Evolutionary conservation across 2,797 vertebrate species (phyloP), one percentile per base, ranked within the genome.

Genomic region (Erpetoichthys calabaricus): DNA sequence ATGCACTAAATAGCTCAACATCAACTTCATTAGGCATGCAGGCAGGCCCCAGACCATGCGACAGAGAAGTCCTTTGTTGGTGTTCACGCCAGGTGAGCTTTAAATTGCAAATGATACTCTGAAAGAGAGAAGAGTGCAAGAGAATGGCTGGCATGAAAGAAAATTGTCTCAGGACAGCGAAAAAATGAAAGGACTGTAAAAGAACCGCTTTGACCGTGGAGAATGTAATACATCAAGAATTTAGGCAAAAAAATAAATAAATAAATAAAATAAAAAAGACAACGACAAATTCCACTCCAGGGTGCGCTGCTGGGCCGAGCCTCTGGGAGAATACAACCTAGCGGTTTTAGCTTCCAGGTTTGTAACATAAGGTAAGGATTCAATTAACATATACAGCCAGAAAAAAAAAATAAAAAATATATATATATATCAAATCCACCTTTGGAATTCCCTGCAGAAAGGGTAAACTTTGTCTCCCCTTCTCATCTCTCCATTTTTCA

Each of bases 21-120:
- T 92, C 91, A 89, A 91, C 85, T 89, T 92, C 91, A 90, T 91
- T 91, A 79, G 84, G 90, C 89, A 89, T 89, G 90, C 86, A 81
- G 86, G 84, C 86, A 82, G 72, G 85, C 82, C 78, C 83, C 67
- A 79, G 78, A 86, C 86, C 82, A 86, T 90, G 91, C 90, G 89
- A 88, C 79, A 87, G 87, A 83, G 83, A 76, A 83, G 70, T 55
- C 88, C 84, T 91, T 97, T 97, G 93, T 97, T 78, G 85, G 76
- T 61, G 76, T 69, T 79, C 91, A 91, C 91, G 87, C 91, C 90
- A 94, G 93, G 94, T 97, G 92, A 92, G 92, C 94, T 97, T 98
- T 97, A 94, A 94, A 92, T 97, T 98, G 94, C 92, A 97, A 97
- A 98, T 94, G 89, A 93, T 87, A 89, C 81, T 73, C 86, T 92